Percentiles rank a stretch among this genome's conserved stretches.
Evolutionary conservation across 2,113 vertebrate species (phyloP).

Genomic region (Macquaria ambigua): DNA sequence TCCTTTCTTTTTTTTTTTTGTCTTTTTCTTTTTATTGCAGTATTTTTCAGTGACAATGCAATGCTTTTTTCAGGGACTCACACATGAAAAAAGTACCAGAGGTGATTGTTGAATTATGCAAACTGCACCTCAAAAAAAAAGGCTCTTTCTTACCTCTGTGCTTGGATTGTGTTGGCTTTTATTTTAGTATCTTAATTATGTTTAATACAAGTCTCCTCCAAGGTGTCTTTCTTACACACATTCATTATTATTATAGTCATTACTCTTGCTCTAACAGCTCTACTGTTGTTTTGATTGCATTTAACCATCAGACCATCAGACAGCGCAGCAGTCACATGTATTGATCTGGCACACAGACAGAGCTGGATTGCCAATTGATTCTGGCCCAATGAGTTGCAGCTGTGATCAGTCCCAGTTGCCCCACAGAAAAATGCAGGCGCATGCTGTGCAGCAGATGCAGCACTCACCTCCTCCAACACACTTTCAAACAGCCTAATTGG

Average conservation of each 20-base stretch:
- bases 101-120: slow-evolving; percentile 14
- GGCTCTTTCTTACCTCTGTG: background rate
- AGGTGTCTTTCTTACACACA: background rate
- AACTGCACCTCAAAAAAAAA: background rate
- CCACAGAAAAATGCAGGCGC: slow-evolving; percentile 42
- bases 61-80: background rate
- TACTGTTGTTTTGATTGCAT: background rate
- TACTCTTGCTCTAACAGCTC: background rate
- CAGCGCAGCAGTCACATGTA: slow-evolving; percentile 16
- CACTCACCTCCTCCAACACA: slow-evolving; percentile 40
- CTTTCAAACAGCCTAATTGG: slow-evolving; percentile 49
- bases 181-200: background rate
- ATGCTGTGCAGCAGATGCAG: slow-evolving; percentile 66
- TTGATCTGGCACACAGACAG: slow-evolving; percentile 33
- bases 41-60: slow-evolving; percentile 10
- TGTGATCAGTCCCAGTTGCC: slow-evolving; percentile 53
- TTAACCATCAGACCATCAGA: slow-evolving; percentile 2
- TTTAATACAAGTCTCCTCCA: background rate
- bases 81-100: background rate
- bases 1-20: background rate
- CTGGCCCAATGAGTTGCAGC: slow-evolving; percentile 37
- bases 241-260: background rate
- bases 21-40: background rate
- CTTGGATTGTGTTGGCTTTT: background rate
- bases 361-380: slow-evolving; percentile 28